Base-by-base conservation (phyloP, 2,113 vertebrate species). In the Gymnocephalus cernua region DNA sequence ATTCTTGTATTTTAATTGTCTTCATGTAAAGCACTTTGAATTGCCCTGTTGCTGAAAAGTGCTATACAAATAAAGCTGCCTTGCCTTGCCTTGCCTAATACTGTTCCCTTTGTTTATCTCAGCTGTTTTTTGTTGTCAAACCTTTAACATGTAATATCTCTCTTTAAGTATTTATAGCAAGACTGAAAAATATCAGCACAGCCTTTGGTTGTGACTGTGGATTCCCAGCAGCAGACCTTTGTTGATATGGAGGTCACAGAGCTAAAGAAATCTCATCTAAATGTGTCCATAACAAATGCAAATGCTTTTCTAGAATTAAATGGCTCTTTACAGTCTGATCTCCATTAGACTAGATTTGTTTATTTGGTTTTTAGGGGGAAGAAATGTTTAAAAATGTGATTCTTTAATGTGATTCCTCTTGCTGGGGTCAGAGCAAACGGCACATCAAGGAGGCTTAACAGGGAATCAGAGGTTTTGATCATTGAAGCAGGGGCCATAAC, bases 391-490 rank as follows among this genome's bases (percentile, higher is more conserved):
- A 6, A 67, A 72, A 62, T 73, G 16, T 6, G 48, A 68, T 48
- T 32, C 18, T 14, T 10, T 64, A 13, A 38, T 44, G 56, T 27
- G 27, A 51, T 73, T 66, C 35, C 12, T 35, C 38, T 38, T 13
- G 59, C 16, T 3, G n/a, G 0, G 11, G 53, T 79, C 70, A 62
- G 53, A 56, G 54, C 19, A 1, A 76, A 62, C 4, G 4, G 27
- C 50, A 44, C 25, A 32, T 41, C 68, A 66, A 38, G 67, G 35
- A 59, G 35, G 64, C 35, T 81, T 71, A 79, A 74, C 19, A 7
- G 66, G 54, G 57, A 74, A 85, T 86, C 45, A n/a, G 21, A 80
- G 78, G 63, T 63, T 85, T 80, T 82, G 83, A 84, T 84, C 58
- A 58, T 47, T 23, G 44, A 1, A 54, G 23, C 66, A 45, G 71